phyloP scores from a whole-genome alignment of 2,888 invertebrate genomes.

The Melanotus villosus region DNA sequence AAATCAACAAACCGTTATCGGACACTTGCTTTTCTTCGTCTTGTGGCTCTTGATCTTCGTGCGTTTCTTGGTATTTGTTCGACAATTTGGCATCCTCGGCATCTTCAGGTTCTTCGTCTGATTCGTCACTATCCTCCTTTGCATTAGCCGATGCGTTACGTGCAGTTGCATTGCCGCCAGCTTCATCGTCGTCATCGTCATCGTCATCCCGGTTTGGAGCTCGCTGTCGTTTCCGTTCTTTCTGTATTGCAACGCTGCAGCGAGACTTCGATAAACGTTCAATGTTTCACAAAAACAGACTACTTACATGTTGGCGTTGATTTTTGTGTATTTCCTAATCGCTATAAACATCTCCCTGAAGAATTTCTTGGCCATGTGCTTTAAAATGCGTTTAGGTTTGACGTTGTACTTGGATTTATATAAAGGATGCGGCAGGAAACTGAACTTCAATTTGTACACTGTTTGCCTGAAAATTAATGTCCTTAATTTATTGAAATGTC shows the following conservation, averaged over 20 bases:
- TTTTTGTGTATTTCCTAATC: constrained; percentile 74
- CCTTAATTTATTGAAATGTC: too few relatives aligned
- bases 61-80: constrained; percentile 63
- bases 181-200: constrained; percentile 64
- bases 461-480: constrained; percentile 69
- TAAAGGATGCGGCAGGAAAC: constrained; percentile 80
- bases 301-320: constrained; percentile 70
- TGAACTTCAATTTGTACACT: constrained; percentile 78
- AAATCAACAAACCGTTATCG: constrained; percentile 51
- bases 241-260: constrained; percentile 67
- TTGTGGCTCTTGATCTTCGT: constrained; percentile 71
- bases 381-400: constrained; percentile 78
- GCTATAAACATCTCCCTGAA: constrained; percentile 77
- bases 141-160: constrained; percentile 28
- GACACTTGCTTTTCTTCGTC: constrained; percentile 64
- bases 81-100: constrained; percentile 69
- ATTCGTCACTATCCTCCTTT: constrained; percentile 65
- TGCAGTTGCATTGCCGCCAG: constrained; percentile 1
- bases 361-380: constrained; percentile 82
- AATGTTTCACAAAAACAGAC: too few relatives aligned
- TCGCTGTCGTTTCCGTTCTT: constrained; percentile 65
- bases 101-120: constrained; percentile 79
- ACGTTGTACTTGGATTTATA: constrained; percentile 83
- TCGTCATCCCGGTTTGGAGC: constrained; percentile 50
- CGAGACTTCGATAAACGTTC: not conserved